Percentiles rank a stretch among this genome's conserved stretches.
These are phyloP conservation scores for Mnemiopsis leidyi DNA, from an alignment of 37 sponge, comb jelly and placozoan genomes.

Conservation along the genomic window DNA sequence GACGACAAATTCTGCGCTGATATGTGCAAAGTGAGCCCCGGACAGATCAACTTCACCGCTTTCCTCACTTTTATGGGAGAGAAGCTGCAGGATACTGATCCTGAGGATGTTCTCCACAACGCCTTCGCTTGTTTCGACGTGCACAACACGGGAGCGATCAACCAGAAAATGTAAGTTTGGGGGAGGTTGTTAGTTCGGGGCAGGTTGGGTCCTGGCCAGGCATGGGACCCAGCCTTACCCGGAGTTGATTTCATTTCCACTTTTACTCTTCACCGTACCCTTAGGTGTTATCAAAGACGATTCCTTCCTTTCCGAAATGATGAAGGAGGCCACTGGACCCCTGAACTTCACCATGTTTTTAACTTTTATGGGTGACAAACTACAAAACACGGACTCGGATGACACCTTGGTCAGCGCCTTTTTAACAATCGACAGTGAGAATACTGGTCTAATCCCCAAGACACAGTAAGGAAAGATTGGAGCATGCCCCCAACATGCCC, in stretches of 20 bases:
- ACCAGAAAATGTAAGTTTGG: neutral
- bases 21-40: neutral
- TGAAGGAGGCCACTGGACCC: constrained; percentile 61
- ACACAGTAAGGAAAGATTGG: neutral
- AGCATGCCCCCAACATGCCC: neutral
- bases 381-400: constrained; percentile 58
- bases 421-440: constrained; percentile 17
- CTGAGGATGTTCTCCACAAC: constrained; percentile 7
- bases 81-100: constrained; percentile 9
- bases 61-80: constrained; percentile 42
- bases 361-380: constrained; percentile 52
- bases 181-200: neutral
- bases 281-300: constrained; percentile 57
- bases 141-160: neutral
- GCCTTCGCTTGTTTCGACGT: constrained; percentile 28
- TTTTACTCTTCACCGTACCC: neutral
- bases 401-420: constrained; percentile 35
- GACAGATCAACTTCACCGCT: constrained; percentile 35
- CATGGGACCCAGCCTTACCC: neutral
- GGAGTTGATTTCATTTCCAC: neutral
- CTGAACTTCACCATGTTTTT: constrained; percentile 59
- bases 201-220: neutral
- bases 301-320: constrained; percentile 47
- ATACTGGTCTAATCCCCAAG: neutral
- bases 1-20: constrained; percentile 30